A percentile compares a stretch with the other conserved stretches of the same genome.
These are phyloP conservation scores for Aspidiotus destructor DNA, from an alignment of 2,888 invertebrate genomes.

Conservation along the genomic window DNA sequence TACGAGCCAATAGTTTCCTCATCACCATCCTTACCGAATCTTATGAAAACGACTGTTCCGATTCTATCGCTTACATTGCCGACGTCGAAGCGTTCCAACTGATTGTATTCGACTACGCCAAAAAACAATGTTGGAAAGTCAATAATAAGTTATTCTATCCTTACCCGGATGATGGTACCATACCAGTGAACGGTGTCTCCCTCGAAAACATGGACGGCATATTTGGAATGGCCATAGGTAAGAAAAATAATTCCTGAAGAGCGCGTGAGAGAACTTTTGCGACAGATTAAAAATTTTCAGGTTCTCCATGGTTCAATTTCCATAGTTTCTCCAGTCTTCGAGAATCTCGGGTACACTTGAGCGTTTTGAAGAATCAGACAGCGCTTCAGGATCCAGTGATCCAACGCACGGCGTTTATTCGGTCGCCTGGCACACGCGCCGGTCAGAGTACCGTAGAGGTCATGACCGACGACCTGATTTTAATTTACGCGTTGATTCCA, in stretches of 20 bases:
- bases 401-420: conserved; percentile 43
- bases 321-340: conserved; percentile 58
- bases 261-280: not conserved
- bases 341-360: conserved; percentile 56
- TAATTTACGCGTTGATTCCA: conserved; percentile 41
- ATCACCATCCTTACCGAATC: conserved; percentile 53
- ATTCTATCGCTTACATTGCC: conserved; percentile 58
- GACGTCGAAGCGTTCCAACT: conserved; percentile 56
- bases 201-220: conserved; percentile 67
- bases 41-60: conserved; percentile 45
- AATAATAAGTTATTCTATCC: conserved; percentile 57
- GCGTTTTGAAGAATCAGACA: conserved; percentile 49
- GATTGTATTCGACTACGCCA: conserved; percentile 53
- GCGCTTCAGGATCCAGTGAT: conserved; percentile 35
- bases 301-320: conserved; percentile 43
- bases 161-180: conserved; percentile 53
- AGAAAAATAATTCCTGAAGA: conserved; percentile 38
- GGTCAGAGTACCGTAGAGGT: conserved; percentile 60
- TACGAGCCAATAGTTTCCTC: conserved; percentile 36
- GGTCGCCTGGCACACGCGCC: conserved; percentile 50
- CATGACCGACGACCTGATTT: conserved; percentile 40
- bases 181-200: conserved; percentile 52
- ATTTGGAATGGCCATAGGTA: conserved; percentile 58
- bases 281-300: not conserved
- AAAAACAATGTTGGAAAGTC: conserved; percentile 53